Percentiles rank a stretch among this genome's conserved stretches.
phyloP scores from a whole-genome alignment of 2,113 vertebrate genomes.

The Dasypus novemcinctus region DNA sequence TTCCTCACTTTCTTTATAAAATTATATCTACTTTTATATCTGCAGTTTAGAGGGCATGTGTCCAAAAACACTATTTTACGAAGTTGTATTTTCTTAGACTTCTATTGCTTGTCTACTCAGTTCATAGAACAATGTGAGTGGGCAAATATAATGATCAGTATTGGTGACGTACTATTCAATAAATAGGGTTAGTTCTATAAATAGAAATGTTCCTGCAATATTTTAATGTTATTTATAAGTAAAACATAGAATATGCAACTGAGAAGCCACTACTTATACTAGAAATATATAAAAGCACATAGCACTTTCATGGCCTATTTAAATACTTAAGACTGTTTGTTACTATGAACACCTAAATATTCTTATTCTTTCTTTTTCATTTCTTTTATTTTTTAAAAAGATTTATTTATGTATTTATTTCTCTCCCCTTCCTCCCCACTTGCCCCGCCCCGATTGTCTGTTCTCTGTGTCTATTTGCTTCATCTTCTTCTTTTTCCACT shows the following conservation, averaged over 20 bases:
- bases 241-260: background rate
- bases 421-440: too few species aligned
- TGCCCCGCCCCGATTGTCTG: too few species aligned
- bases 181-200: background rate
- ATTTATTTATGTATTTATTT: too few species aligned
- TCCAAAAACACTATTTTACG: background rate
- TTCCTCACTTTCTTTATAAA: background rate
- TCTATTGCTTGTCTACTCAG: background rate
- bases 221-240: background rate
- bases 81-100: background rate
- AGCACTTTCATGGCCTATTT: background rate
- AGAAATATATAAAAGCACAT: background rate
- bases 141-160: background rate
- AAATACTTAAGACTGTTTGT: background rate
- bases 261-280: background rate
- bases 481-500: too few species aligned
- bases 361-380: background rate
- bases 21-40: background rate
- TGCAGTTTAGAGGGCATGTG: background rate
- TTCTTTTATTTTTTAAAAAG: too few species aligned
- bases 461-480: too few species aligned
- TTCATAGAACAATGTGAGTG: background rate
- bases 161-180: background rate
- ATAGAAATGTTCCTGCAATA: background rate
- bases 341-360: too few species aligned